These are phyloP conservation scores for Urocitellus parryii DNA, from an alignment of 2,113 vertebrate genomes.

Conservation along the genomic window DNA sequence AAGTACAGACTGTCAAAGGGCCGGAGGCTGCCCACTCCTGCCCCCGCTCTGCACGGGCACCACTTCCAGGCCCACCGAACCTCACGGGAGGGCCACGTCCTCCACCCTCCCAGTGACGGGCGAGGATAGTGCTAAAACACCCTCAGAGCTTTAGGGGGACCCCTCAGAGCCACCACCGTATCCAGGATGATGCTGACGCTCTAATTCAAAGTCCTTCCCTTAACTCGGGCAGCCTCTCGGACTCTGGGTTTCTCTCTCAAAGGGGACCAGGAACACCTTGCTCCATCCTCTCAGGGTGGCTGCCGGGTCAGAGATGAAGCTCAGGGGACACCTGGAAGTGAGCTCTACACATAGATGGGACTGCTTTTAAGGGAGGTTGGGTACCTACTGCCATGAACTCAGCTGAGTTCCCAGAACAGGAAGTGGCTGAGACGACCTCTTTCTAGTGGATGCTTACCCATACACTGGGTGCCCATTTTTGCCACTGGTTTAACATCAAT, in stretches of 20 bases:
- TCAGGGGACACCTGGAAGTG: not conserved
- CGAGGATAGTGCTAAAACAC: not conserved
- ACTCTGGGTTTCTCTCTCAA: not conserved
- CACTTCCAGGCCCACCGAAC: not conserved
- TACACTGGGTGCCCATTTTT: not conserved
- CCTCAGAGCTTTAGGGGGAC: not conserved
- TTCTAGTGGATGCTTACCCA: not conserved
- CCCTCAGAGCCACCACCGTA: not conserved
- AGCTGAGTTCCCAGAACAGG: not conserved
- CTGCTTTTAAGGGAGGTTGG: not conserved
- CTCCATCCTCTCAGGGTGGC: not conserved
- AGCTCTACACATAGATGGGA: not conserved
- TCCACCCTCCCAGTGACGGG: not conserved
- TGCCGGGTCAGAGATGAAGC: not conserved
- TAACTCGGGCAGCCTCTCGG: not conserved
- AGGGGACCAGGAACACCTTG: not conserved
- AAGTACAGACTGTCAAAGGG: constrained; percentile 18
- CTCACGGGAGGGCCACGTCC: not conserved
- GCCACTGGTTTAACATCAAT: not conserved
- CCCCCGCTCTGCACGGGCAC: not conserved
- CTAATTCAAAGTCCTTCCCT: not conserved
- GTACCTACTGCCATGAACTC: no score
- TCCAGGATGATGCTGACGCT: not conserved
- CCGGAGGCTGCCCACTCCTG: not conserved
- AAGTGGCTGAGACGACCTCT: not conserved